Evolutionary conservation across 1,140 invertebrate species (phyloP).

Genomic region (Zaprionus capensis): DNA sequence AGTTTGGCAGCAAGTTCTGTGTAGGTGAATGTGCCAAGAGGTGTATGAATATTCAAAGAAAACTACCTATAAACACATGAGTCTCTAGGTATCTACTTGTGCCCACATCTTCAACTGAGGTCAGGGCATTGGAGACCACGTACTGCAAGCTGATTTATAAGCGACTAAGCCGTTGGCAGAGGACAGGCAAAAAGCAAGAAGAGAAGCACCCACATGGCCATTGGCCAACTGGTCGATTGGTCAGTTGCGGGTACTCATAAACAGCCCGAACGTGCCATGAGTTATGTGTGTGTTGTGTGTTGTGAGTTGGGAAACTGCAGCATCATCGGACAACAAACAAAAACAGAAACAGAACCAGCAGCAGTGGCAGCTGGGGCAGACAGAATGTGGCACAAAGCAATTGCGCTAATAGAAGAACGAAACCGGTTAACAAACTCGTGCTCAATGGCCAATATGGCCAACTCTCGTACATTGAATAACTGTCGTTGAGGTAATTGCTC

Average conservation of each 20-base stretch:
- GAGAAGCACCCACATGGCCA: constrained; percentile 38
- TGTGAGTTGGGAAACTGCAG: constrained; percentile 19
- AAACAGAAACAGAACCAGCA: constrained; percentile 24
- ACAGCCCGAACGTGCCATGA: constrained; percentile 60
- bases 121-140: constrained; percentile 42
- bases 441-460: constrained; percentile 12
- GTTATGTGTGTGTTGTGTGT: constrained; percentile 28
- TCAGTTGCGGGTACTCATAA: constrained; percentile 36
- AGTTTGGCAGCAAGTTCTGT: constrained; percentile 10
- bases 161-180: not conserved
- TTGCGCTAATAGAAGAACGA: constrained; percentile 64
- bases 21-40: constrained; percentile 7
- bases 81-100: not conserved
- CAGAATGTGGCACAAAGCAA: constrained; percentile 72
- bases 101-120: constrained; percentile 18
- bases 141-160: constrained; percentile 37
- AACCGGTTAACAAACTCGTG: constrained; percentile 47
- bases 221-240: constrained; percentile 1
- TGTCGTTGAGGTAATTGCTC: constrained; percentile 58
- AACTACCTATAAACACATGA: not conserved
- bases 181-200: constrained; percentile 9
- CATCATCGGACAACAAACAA: constrained; percentile 25
- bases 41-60: not conserved
- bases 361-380: constrained; percentile 25
- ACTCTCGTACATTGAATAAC: constrained; percentile 53